Evolutionary conservation across 1,140 invertebrate species (phyloP).

Genomic region (Zeugodacus cucurbitae): DNA sequence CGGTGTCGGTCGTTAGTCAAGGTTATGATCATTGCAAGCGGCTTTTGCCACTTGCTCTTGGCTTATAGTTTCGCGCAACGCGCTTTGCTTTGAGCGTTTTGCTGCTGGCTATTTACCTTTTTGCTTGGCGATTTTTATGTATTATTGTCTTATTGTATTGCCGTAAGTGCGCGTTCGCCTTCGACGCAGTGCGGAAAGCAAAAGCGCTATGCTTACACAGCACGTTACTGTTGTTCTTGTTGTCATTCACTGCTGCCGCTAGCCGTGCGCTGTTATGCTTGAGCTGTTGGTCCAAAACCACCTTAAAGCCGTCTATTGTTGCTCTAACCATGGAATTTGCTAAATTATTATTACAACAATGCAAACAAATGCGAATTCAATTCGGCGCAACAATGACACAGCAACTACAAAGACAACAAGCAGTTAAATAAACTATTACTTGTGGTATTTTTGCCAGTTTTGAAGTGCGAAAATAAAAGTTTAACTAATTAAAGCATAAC

Average conservation of each 20-base stretch:
- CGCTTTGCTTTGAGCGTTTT: not conserved
- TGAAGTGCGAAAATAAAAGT: not conserved
- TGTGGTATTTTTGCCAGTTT: not conserved
- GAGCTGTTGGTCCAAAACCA: conserved; percentile 16
- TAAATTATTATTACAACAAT: not conserved
- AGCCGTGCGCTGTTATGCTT: not conserved
- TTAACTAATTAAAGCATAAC: not conserved
- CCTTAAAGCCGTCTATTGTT: not conserved
- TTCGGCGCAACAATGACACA: not conserved
- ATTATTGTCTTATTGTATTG: not conserved
- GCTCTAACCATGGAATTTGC: conserved; percentile 17
- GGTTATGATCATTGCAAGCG: conserved; percentile 44
- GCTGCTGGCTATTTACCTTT: not conserved
- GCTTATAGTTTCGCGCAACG: no score
- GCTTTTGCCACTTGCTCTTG: conserved; percentile 21
- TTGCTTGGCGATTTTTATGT: not conserved
- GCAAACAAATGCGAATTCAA: conserved; percentile 33
- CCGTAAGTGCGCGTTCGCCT: not conserved
- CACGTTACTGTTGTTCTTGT: not conserved
- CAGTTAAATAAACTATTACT: not conserved
- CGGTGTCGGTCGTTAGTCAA: conserved; percentile 31
- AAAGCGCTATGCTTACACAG: not conserved
- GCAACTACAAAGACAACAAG: not conserved
- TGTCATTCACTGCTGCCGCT: not conserved
- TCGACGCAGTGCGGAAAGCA: not conserved